These are phyloP conservation scores for Balaenoptera acutorostrata DNA, from an alignment of 2,113 vertebrate species.

Conservation along the genomic window DNA sequence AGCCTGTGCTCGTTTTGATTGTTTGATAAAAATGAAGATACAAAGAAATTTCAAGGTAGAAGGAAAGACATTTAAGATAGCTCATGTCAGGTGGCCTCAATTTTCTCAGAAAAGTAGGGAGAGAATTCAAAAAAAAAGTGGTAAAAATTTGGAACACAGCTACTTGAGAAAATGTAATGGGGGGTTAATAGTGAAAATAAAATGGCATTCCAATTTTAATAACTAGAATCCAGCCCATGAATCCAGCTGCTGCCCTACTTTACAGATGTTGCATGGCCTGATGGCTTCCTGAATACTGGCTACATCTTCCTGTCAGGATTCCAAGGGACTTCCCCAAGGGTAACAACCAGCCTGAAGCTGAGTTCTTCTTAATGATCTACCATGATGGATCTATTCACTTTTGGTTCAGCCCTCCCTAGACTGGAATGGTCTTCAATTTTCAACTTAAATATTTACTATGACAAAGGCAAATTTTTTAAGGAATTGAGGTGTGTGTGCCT, in stretches of 20 bases:
- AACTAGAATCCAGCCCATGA: background rate
- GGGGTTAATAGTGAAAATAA: background rate
- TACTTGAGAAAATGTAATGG: constrained; percentile 4
- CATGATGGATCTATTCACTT: background rate
- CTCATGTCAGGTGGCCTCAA: background rate
- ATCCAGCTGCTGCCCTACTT: background rate
- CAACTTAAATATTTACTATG: background rate
- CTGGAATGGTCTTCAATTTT: background rate
- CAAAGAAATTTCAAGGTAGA: background rate
- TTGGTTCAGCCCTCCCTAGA: background rate
- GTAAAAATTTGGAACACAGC: background rate
- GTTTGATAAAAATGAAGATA: background rate
- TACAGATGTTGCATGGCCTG: background rate
- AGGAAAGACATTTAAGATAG: background rate
- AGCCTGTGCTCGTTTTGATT: background rate
- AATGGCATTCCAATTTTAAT: background rate
- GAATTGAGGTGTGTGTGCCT: background rate
- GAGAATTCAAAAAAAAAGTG: background rate
- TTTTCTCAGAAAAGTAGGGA: background rate
- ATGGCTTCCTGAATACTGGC: background rate
- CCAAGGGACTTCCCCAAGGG: background rate
- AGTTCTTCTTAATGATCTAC: background rate
- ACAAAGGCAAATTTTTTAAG: background rate
- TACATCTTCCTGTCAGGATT: background rate
- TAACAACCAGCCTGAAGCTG: background rate